phyloP scores from a whole-genome alignment of 2,888 invertebrate species.

The Helleia helle region DNA sequence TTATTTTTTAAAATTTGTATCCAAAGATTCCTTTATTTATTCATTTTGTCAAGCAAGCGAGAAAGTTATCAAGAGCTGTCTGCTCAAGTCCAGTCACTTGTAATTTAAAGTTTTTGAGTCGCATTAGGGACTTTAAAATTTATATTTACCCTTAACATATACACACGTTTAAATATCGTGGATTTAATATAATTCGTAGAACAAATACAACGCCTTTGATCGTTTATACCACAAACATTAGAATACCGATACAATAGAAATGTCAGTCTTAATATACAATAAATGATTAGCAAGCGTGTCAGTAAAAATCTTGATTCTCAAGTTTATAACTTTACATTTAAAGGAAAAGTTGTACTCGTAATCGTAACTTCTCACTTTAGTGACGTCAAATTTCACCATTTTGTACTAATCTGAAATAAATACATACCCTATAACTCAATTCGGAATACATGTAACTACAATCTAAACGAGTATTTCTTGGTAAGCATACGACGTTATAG shows the following conservation, averaged over 20 bases:
- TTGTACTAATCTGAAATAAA: constrained; percentile 22
- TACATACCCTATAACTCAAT: constrained; percentile 14
- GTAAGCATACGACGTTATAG: constrained; percentile 20
- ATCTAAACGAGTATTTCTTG: constrained; percentile 25
- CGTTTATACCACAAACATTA: neutral
- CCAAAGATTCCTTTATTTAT: too few species aligned
- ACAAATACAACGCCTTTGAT: neutral
- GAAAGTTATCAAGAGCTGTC: constrained; percentile 4
- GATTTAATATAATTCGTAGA: neutral
- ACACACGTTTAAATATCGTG: neutral
- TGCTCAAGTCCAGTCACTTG: neutral
- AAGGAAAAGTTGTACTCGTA: constrained; percentile 12
- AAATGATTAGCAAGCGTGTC: constrained; percentile 6
- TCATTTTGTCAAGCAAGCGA: too few species aligned
- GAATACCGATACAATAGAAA: constrained; percentile 2
- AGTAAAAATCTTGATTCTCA: too few species aligned
- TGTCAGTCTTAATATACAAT: constrained; percentile 11
- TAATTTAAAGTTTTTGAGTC: constrained; percentile 6
- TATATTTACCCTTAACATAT: neutral
- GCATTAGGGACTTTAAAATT: constrained; percentile 3
- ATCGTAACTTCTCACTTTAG: constrained; percentile 14
- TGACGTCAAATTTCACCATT: constrained; percentile 18
- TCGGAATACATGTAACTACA: constrained; percentile 17
- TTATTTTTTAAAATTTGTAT: too few species aligned
- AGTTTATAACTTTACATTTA: neutral